Conservation (phyloP, 2,797 vertebrate species). For the Esox masquinongy region DNA sequence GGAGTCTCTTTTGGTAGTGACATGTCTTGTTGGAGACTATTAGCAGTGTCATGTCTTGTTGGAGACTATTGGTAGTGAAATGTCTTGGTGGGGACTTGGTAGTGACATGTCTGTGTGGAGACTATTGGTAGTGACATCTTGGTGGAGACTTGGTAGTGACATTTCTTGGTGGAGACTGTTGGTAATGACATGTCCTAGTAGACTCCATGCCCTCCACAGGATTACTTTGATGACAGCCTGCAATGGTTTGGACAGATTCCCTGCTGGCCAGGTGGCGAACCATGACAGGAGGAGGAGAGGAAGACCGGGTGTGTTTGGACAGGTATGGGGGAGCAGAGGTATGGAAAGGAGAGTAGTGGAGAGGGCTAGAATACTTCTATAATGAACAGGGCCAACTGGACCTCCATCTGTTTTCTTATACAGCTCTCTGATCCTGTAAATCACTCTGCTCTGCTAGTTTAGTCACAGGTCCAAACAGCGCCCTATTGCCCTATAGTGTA, state of each 20-base stretch:
- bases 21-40: too few relatives aligned
- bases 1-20: too few relatives aligned
- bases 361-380: slow-evolving; percentile 38
- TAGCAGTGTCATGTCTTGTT: too few relatives aligned
- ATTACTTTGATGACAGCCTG: slow-evolving; percentile 73
- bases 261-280: slow-evolving; percentile 74
- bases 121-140: too few relatives aligned
- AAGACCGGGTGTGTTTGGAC: slow-evolving; percentile 58
- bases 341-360: too few relatives aligned
- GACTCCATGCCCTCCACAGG: slow-evolving; percentile 65
- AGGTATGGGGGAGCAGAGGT: too few relatives aligned
- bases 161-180: slow-evolving; percentile 8
- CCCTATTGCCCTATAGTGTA: too few relatives aligned
- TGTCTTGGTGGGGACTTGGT: too few relatives aligned
- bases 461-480: too few relatives aligned
- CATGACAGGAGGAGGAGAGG: slow-evolving; percentile 31
- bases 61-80: too few relatives aligned
- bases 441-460: slow-evolving; percentile 61
- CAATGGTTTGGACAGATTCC: slow-evolving; percentile 75
- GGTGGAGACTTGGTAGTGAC: too few relatives aligned
- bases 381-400: slow-evolving; percentile 75
- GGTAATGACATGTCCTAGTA: slow-evolving; percentile 60
- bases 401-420: slow-evolving; percentile 75
- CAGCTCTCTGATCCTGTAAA: slow-evolving; percentile 75
- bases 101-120: too few relatives aligned